A percentile compares a stretch with the other conserved stretches of the same genome.
These are phyloP conservation scores for Muscicapa adusta DNA, from an alignment of 2,113 vertebrate genomes.

Conservation along the genomic window DNA sequence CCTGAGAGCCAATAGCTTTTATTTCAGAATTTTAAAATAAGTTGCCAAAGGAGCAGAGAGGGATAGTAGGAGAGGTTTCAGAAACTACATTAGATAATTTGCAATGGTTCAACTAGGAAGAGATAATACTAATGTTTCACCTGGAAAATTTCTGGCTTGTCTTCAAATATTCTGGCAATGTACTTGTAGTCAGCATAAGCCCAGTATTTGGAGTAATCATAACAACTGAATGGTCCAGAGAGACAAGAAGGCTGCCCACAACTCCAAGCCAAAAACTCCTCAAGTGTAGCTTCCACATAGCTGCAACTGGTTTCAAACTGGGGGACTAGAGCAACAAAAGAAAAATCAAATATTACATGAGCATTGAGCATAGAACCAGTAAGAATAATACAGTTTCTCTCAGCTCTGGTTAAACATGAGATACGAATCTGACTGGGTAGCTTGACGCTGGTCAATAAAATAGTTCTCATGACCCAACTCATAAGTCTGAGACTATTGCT, in stretches of 20 bases:
- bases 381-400: neutral
- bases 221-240: slow-evolving; percentile 79
- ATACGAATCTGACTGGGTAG: neutral
- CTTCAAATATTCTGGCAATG: slow-evolving; percentile 82
- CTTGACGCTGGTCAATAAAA: neutral
- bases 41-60: neutral
- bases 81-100: neutral
- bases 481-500: neutral
- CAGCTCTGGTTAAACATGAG: neutral
- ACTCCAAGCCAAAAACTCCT: slow-evolving; percentile 86
- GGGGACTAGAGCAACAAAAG: slow-evolving; percentile 75
- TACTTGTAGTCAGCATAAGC: slow-evolving; percentile 98
- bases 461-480: neutral
- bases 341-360: slow-evolving; percentile 24
- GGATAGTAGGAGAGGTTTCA: neutral
- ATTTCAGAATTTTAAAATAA: neutral
- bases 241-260: slow-evolving; percentile 24
- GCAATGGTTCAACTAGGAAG: neutral
- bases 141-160: slow-evolving; percentile 84
- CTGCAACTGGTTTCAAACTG: slow-evolving; percentile 91
- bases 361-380: neutral
- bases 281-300: slow-evolving; percentile 81
- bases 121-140: slow-evolving; percentile 70
- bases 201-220: slow-evolving; percentile 82
- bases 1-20: neutral